phyloP scores from a whole-genome alignment of 2,113 vertebrate species.

The Cepphus grylle region DNA sequence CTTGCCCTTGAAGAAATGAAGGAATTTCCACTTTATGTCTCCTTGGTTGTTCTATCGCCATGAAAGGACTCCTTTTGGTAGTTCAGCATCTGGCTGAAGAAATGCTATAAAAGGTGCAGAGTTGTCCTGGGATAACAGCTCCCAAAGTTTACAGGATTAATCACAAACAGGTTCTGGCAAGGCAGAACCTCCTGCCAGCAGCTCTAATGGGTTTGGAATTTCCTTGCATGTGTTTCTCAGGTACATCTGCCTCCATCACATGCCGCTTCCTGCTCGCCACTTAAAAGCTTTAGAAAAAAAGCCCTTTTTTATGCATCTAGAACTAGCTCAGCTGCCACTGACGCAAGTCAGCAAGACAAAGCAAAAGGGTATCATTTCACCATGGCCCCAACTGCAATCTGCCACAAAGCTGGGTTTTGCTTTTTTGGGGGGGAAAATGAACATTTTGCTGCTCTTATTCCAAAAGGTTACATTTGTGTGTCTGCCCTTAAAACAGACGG shows the following conservation, averaged over 20 bases:
- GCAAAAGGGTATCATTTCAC: neutral
- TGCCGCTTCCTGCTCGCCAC: neutral
- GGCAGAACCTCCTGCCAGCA: neutral
- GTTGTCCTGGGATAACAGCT: neutral
- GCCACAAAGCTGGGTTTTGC: neutral
- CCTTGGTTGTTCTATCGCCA: neutral
- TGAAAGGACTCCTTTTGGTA: neutral
- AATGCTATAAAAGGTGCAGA: neutral
- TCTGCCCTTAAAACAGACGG: neutral
- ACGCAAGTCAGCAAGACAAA: neutral
- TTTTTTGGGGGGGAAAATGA: neutral
- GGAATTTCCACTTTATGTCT: neutral
- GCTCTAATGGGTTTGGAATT: conserved; percentile 23
- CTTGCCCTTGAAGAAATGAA: neutral
- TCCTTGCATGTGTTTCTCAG: neutral
- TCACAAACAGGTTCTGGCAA: conserved; percentile 9
- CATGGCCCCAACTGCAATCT: neutral
- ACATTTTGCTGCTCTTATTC: neutral
- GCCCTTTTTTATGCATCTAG: neutral
- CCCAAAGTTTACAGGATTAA: neutral
- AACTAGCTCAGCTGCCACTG: neutral
- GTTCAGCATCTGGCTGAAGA: neutral
- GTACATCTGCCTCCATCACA: neutral
- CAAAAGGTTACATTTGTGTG: neutral
- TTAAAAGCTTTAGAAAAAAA: neutral